Base-by-base conservation (phyloP, 2,888 invertebrate genomes). In the Eumerus sabulonum region DNA sequence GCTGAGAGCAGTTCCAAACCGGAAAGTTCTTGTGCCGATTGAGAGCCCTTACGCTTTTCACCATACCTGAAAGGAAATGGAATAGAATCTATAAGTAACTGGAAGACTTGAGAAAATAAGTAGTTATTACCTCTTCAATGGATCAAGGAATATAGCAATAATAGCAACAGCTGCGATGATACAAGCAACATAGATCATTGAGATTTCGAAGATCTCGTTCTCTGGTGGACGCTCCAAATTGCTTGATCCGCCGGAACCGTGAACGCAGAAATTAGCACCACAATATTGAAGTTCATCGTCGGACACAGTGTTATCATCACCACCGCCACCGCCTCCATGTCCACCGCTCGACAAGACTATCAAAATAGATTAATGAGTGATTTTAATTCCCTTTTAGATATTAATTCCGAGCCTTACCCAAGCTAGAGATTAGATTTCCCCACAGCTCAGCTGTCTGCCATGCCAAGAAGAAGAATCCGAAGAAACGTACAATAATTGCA, bases 381-480 rank as follows among this genome's bases (percentile, higher is more conserved):
- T n/a, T n/a, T n/a, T n/a, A n/a, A n/a, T n/a, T n/a, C n/a, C n/a
- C n/a, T n/a, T n/a, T n/a, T 27, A 4, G 27, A 7, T 27, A 27
- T 27, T 27, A 27, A 27, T 27, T 7, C 27, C 12, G 9, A 67
- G 42, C 2, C 85, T 84, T 84, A 88, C 88, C 89, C 84, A 96
- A 91, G 83, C 97, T 97, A n/a, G 97, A 97, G 85, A 98, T 94
- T 81, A 98, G 92, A 90, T 98, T 98, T 86, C 98, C 98, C 95
- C 97, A 96, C 53, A 98, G 93, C 90, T 98, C 96, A 84, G 98
- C 96, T 13, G 97, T 95, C 89, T 98, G 98, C 94, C 98, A 98
- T 83, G 98, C 96, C 84, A 98, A 93, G 91, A 99, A 99, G 93
- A 99, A 99, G 92, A 98, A 96, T 48, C 99, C 99, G 90, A 99